Percentiles rank a stretch among this genome's conserved stretches.
Conservation (phyloP, 2,888 invertebrate genomes). For the Melanotus villosus region DNA sequence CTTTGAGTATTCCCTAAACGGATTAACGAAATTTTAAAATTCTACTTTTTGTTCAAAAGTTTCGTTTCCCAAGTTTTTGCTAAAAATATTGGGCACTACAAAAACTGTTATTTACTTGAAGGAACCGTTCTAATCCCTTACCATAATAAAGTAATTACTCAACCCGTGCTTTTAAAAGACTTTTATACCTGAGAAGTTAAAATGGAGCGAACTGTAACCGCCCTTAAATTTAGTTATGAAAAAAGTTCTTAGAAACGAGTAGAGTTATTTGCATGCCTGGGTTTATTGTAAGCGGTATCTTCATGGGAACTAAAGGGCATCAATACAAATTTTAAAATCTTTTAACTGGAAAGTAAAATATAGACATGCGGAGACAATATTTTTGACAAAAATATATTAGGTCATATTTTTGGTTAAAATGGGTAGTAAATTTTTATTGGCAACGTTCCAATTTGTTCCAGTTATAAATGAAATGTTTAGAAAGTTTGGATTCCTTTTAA, state of each 20-base stretch:
- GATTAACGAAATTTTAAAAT: neutral
- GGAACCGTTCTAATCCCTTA: constrained; percentile 18
- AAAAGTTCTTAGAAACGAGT: constrained; percentile 44
- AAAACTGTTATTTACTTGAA: constrained; percentile 29
- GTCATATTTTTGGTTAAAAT: too few relatives aligned
- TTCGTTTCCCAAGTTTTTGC: neutral
- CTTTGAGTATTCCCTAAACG: neutral
- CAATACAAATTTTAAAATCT: neutral
- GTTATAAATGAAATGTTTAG: too few relatives aligned
- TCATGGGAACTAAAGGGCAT: neutral
- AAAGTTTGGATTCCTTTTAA: too few relatives aligned
- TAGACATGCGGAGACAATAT: too few relatives aligned
- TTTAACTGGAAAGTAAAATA: neutral
- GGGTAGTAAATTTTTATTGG: too few relatives aligned
- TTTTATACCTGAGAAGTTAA: constrained; percentile 25
- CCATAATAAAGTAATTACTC: constrained; percentile 30
- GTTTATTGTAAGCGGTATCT: constrained; percentile 15
- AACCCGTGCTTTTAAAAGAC: constrained; percentile 13
- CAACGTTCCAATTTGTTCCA: too few relatives aligned
- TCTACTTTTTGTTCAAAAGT: neutral
- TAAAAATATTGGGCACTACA: neutral
- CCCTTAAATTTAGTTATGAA: constrained; percentile 51
- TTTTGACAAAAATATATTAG: too few relatives aligned
- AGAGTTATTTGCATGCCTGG: constrained; percentile 26
- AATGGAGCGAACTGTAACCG: constrained; percentile 35